A percentile compares a stretch with the other conserved stretches of the same genome.
Evolutionary conservation across 2,888 invertebrate species (phyloP).

Genomic region (Nomada hirtipes): DNA sequence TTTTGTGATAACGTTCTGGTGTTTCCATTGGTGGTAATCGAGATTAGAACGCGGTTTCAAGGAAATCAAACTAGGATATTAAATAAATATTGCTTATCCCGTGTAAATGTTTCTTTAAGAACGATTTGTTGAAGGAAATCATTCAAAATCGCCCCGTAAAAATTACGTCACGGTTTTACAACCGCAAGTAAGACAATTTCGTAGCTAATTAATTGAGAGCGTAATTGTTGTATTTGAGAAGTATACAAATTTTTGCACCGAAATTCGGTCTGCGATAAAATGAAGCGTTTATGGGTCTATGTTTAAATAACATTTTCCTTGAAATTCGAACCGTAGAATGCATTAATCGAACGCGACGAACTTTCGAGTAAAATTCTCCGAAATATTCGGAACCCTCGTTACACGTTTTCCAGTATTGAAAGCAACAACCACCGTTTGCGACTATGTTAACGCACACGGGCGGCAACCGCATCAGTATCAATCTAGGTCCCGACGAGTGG

Average conservation of each 20-base stretch:
- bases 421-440: conserved; percentile 34
- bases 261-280: no score
- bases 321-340: no score
- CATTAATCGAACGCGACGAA: no score
- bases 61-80: conserved; percentile 16
- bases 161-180: not conserved
- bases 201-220: no score
- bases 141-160: not conserved
- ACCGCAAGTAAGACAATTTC: no score
- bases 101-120: not conserved
- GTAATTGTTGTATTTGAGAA: no score
- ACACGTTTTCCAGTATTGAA: conserved; percentile 36
- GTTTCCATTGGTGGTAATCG: conserved; percentile 3
- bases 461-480: conserved; percentile 72
- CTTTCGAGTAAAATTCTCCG: no score
- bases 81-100: not conserved
- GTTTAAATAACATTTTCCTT: no score
- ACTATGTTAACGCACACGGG: conserved; percentile 59
- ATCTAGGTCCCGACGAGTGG: conserved; percentile 74
- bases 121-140: not conserved
- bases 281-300: no score
- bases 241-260: no score
- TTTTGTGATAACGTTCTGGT: not conserved
- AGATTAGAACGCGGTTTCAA: conserved; percentile 3
- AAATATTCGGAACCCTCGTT: not conserved